These are phyloP conservation scores for Diaperis boleti DNA, from an alignment of 2,888 invertebrate species.

Conservation along the genomic window DNA sequence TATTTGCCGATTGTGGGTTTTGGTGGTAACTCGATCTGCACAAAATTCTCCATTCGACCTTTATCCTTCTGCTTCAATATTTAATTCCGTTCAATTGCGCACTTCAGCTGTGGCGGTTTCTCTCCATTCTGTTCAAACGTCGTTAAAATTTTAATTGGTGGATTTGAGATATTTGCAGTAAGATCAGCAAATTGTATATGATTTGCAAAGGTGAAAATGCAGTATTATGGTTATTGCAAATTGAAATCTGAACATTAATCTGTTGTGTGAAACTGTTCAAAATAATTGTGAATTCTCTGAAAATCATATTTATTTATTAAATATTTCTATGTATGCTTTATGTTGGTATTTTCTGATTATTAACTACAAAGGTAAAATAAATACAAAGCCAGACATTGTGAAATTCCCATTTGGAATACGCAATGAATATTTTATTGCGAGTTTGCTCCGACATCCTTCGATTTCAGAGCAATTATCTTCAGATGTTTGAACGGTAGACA, in stretches of 20 bases:
- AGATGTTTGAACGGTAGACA: not conserved
- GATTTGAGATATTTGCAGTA: conserved; percentile 13
- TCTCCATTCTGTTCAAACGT: conserved; percentile 17
- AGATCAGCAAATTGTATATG: conserved; percentile 1
- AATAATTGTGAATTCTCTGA: no score
- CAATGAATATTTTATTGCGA: not conserved
- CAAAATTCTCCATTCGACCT: conserved; percentile 7
- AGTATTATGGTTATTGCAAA: not conserved
- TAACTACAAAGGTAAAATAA: no score
- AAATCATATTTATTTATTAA: no score
- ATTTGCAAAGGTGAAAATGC: not conserved
- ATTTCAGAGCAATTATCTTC: not conserved
- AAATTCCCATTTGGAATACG: not conserved
- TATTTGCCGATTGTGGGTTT: not conserved
- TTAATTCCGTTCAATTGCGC: conserved; percentile 22
- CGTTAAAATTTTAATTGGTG: conserved; percentile 28
- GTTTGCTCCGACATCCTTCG: not conserved
- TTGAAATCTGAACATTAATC: no score
- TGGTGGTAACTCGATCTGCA: conserved; percentile 1
- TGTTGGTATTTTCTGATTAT: no score
- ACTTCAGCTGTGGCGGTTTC: conserved; percentile 15
- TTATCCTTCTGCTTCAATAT: conserved; percentile 7
- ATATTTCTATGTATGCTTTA: no score
- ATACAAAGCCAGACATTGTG: not conserved
- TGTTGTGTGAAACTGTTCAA: no score